Conservation (phyloP, 2,113 vertebrate species). For the Halichoerus grypus region DNA sequence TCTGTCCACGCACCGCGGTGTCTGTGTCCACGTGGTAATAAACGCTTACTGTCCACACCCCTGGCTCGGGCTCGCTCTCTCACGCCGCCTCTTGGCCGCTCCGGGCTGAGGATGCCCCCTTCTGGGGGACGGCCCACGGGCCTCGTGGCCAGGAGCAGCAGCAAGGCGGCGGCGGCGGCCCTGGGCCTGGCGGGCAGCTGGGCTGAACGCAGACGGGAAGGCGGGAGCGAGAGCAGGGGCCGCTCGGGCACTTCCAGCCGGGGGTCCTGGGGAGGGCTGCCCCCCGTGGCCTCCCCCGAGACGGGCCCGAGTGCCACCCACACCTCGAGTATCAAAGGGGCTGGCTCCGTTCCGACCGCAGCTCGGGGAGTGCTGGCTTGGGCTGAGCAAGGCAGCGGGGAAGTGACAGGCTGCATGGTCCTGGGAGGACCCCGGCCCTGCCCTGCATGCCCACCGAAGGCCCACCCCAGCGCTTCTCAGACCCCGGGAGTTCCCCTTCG, state of each 20-base stretch:
- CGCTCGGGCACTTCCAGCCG: accelerated
- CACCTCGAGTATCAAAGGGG: accelerated
- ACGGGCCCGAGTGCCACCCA: accelerated
- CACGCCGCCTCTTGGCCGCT: accelerated
- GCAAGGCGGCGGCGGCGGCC: accelerated
- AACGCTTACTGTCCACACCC: conserved; percentile 92
- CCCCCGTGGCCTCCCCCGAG: accelerated
- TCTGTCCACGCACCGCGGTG: conserved; percentile 88
- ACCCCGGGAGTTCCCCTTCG: accelerated
- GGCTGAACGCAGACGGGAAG: background rate
- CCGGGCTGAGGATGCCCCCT: too few relatives aligned
- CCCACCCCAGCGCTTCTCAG: background rate
- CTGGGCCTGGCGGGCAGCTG: background rate
- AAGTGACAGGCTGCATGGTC: background rate
- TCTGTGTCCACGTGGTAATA: conserved; percentile 95
- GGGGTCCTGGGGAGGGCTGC: background rate
- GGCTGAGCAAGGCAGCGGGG: background rate
- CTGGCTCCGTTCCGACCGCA: accelerated
- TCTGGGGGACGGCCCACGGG: background rate
- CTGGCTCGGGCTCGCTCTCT: conserved; percentile 30
- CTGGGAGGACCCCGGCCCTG: accelerated
- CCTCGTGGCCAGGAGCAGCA: accelerated
- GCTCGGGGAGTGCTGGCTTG: background rate
- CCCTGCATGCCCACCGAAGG: background rate
- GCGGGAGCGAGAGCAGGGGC: accelerated